phyloP scores from a whole-genome alignment of 2,113 vertebrate genomes.

The Crocuta crocuta region DNA sequence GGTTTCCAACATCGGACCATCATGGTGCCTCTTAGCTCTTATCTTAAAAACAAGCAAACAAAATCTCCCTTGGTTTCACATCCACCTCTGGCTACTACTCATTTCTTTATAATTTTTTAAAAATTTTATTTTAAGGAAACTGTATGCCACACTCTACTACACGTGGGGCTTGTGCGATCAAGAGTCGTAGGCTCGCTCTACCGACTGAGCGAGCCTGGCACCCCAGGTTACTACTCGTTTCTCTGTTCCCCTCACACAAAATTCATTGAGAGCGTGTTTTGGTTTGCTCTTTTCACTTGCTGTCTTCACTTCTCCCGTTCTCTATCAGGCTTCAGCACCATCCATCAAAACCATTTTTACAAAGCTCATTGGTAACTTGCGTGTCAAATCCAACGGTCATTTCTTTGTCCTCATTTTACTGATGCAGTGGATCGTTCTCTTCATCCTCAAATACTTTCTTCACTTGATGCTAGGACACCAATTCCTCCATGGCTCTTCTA shows the following conservation, averaged over 20 bases:
- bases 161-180: neutral
- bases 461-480: neutral
- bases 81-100: neutral
- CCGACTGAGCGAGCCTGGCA: too few relatives aligned
- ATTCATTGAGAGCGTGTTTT: neutral
- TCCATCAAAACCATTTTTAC: neutral
- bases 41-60: neutral
- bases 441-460: neutral
- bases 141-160: neutral
- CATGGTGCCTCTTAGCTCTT: neutral
- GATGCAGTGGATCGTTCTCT: neutral
- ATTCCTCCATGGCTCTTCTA: neutral
- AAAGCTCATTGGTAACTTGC: neutral
- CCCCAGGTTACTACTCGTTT: neutral
- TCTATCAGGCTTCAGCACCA: neutral
- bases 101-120: neutral
- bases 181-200: neutral
- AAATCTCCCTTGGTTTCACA: neutral
- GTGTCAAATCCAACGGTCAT: neutral
- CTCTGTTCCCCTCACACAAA: neutral
- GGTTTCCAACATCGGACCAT: neutral
- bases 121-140: neutral
- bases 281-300: neutral
- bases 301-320: neutral
- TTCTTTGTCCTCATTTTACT: conserved; percentile 10